phyloP scores from a whole-genome alignment of 2,113 vertebrate genomes.

The Alectura lathami region DNA sequence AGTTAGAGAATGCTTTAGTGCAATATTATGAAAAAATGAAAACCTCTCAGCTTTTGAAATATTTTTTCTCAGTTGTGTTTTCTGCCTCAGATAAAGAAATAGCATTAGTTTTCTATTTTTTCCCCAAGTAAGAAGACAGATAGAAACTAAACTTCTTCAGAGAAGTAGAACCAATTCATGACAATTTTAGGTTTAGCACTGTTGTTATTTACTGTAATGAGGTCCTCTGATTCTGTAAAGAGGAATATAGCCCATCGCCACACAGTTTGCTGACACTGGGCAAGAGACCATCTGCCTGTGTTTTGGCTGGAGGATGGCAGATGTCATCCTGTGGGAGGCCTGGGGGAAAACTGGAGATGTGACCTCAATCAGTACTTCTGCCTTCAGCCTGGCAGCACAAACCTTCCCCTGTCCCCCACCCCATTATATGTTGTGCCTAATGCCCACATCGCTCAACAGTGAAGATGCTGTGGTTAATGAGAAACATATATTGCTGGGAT shows the following conservation, averaged over 20 bases:
- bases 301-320: conserved; percentile 22
- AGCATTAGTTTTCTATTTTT: not conserved
- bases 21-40: not conserved
- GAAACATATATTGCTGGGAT: rapidly evolving
- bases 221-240: not conserved
- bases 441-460: rapidly evolving
- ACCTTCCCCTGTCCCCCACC: not conserved
- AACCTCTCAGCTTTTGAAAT: not conserved
- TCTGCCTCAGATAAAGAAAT: not conserved
- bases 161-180: not conserved
- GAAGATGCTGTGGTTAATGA: not conserved
- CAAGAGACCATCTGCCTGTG: conserved; percentile 1
- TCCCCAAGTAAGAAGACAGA: not conserved
- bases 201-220: not conserved
- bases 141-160: not conserved
- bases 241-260: not conserved
- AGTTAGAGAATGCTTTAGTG: not conserved
- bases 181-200: not conserved
- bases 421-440: not conserved
- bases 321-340: not conserved
- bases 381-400: not conserved
- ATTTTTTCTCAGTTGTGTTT: not conserved
- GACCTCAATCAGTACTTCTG: not conserved
- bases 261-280: not conserved
- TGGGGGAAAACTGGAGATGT: not conserved